phyloP scores from a whole-genome alignment of 2,888 invertebrate species.

The Diloba caeruleocephala region DNA sequence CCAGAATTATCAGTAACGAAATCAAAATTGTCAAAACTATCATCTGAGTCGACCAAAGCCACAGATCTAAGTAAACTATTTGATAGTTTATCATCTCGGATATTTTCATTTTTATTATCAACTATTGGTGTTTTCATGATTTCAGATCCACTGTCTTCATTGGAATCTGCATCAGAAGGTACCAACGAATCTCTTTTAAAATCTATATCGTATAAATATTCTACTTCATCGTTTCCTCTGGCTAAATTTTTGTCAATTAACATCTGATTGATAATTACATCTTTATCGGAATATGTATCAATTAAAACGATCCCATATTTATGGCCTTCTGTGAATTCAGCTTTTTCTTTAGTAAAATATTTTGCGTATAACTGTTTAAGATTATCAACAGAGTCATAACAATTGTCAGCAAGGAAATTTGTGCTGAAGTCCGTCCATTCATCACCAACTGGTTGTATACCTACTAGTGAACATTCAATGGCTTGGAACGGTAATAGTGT shows the following conservation, averaged over 20 bases:
- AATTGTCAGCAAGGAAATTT: conserved; percentile 84
- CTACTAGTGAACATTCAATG: conserved; percentile 90
- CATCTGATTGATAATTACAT: conserved; percentile 82
- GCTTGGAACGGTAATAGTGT: conserved; percentile 90
- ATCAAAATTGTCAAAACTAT: conserved; percentile 52
- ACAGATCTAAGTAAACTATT: conserved; percentile 67
- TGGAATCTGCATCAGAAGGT: conserved; percentile 38
- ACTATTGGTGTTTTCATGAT: not conserved
- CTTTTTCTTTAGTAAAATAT: conserved; percentile 74
- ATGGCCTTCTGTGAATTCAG: conserved; percentile 74
- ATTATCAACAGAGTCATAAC: conserved; percentile 70
- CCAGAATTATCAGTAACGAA: conserved; percentile 8
- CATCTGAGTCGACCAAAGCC: conserved; percentile 68
- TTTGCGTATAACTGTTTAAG: conserved; percentile 81
- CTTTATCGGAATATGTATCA: conserved; percentile 77
- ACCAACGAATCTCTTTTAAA: conserved; percentile 39
- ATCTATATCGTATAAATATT: conserved; percentile 62
- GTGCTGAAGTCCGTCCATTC: conserved; percentile 87
- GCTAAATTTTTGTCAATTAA: conserved; percentile 87
- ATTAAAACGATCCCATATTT: conserved; percentile 86
- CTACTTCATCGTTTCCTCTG: conserved; percentile 64
- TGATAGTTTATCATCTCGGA: conserved; percentile 26
- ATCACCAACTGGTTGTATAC: conserved; percentile 80
- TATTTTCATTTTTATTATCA: not conserved
- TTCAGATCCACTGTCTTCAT: conserved; percentile 16